phyloP scores from a whole-genome alignment of 2,113 vertebrate genomes.

The Setophaga coronata region DNA sequence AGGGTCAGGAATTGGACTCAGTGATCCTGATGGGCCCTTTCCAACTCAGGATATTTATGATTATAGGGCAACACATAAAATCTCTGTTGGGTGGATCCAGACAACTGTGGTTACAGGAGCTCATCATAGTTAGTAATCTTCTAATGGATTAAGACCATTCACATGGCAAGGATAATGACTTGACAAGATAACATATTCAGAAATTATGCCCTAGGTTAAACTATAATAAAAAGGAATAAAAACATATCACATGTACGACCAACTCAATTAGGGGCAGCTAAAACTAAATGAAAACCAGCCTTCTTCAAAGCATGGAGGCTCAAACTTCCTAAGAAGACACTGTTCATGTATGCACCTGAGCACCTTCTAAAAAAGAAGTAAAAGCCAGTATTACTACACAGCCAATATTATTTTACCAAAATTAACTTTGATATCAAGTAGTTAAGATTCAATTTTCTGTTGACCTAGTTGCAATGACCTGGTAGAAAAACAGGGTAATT shows the following conservation, averaged over 20 bases:
- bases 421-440: slow-evolving; percentile 9
- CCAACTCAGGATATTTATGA: not conserved
- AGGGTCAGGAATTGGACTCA: not conserved
- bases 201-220: not conserved
- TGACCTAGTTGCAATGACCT: slow-evolving; percentile 31
- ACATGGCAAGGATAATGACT: not conserved
- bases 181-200: not conserved
- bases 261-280: not conserved
- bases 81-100: not conserved
- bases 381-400: not conserved
- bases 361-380: not conserved
- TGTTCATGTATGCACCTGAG: not conserved
- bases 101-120: not conserved
- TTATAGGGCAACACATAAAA: not conserved
- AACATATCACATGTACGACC: not conserved
- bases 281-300: not conserved
- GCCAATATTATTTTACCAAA: slow-evolving; percentile 18
- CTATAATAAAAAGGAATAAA: not conserved
- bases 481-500: not conserved
- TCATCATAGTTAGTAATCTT: not conserved
- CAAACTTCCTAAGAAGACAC: not conserved
- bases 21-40: not conserved
- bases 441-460: slow-evolving; percentile 21
- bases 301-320: not conserved
- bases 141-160: not conserved